A percentile compares a stretch with the other conserved stretches of the same genome.
Conservation (phyloP, 1,140 invertebrate species). For the Anastrepha ludens region DNA sequence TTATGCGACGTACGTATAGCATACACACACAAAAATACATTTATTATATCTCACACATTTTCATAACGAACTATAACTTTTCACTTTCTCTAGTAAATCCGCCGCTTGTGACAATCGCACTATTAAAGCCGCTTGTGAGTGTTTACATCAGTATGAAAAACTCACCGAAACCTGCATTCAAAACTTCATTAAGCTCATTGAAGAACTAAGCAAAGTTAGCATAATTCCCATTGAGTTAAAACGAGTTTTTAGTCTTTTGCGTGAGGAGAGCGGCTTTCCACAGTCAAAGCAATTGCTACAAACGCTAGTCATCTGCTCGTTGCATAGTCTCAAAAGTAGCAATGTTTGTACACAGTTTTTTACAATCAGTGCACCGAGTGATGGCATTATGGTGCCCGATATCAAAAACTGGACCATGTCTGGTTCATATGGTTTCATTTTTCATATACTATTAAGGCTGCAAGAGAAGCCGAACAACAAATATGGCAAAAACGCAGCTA, state of each 20-base stretch:
- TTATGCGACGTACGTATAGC: conserved; percentile 72
- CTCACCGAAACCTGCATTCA: conserved; percentile 70
- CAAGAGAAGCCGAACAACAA: conserved; percentile 64
- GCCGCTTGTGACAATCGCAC: conserved; percentile 73
- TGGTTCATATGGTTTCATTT: conserved; percentile 78
- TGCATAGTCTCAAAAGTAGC: conserved; percentile 67
- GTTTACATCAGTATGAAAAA: conserved; percentile 67
- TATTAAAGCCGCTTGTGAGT: conserved; percentile 73
- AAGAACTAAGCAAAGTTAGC: conserved; percentile 78
- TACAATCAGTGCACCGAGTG: conserved; percentile 75
- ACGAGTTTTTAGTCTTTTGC: conserved; percentile 68
- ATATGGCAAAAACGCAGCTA: not conserved
- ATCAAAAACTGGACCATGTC: conserved; percentile 77
- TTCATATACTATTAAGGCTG: conserved; percentile 78
- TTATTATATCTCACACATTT: not conserved
- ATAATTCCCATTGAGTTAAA: conserved; percentile 78
- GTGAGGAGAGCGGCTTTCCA: conserved; percentile 65
- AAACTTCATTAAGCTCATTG: conserved; percentile 77
- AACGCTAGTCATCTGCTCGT: conserved; percentile 68
- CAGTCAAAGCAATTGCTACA: conserved; percentile 70
- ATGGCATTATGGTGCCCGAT: conserved; percentile 77
- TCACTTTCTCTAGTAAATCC: conserved; percentile 70
- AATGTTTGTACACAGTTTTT: conserved; percentile 73
- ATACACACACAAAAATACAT: too few relatives aligned
- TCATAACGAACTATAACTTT: not conserved